phyloP scores from a whole-genome alignment of 2,888 invertebrate genomes.

The Reticulitermes lucifugus region DNA sequence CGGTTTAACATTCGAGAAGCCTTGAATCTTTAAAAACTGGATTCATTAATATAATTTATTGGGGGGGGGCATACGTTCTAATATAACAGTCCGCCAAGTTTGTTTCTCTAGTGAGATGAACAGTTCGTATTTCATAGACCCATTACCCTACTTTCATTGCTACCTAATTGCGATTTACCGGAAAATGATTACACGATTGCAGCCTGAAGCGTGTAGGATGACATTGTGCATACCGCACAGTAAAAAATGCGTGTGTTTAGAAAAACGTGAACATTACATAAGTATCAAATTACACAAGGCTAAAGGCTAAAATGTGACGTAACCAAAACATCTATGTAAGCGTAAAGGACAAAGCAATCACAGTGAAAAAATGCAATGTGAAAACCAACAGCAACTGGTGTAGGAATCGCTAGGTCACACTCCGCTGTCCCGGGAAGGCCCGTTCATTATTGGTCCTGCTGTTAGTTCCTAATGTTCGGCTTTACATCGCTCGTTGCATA shows the following conservation, averaged over 20 bases:
- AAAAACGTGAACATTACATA: not conserved
- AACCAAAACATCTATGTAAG: not conserved
- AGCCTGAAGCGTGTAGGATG: no score
- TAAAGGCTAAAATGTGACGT: slow-evolving; percentile 15
- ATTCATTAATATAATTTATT: no score
- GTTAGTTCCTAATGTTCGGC: slow-evolving; percentile 1
- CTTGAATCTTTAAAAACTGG: no score
- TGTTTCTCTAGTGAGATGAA: no score
- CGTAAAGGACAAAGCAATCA: slow-evolving; percentile 29
- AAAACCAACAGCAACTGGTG: not conserved
- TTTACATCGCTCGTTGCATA: not conserved
- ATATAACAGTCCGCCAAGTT: no score
- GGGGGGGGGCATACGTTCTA: no score
- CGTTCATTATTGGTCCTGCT: not conserved
- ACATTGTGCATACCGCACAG: not conserved
- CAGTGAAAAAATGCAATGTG: slow-evolving; percentile 3
- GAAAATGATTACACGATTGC: no score
- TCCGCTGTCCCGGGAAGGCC: not conserved
- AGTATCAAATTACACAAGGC: slow-evolving; percentile 15
- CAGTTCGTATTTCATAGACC: no score
- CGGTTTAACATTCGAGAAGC: no score
- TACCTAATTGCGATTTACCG: no score
- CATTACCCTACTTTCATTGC: no score
- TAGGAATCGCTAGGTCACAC: not conserved
- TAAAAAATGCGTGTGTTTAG: not conserved